Percentiles rank a stretch among this genome's conserved stretches.
Evolutionary conservation across 1,140 invertebrate species (phyloP).

Genomic region (Rhagoletis pomonella): DNA sequence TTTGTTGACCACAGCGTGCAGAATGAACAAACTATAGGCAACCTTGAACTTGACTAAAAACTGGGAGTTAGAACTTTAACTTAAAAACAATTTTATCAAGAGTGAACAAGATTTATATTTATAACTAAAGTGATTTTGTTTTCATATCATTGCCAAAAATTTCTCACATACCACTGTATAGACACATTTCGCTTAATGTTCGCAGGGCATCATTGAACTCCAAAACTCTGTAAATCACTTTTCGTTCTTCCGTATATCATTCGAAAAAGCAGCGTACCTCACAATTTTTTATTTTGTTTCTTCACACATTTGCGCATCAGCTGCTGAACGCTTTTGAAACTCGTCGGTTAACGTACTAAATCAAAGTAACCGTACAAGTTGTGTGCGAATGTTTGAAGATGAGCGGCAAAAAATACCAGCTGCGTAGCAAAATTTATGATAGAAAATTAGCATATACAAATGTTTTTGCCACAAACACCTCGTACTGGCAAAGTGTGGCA

Average conservation of each 20-base stretch:
- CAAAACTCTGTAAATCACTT: background rate
- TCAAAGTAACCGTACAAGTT: background rate
- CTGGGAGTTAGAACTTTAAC: background rate
- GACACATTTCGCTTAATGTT: background rate
- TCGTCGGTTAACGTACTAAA: background rate
- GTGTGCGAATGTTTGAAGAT: background rate
- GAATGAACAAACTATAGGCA: background rate
- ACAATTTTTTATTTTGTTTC: background rate
- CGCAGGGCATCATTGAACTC: conserved; percentile 13
- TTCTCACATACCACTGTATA: background rate
- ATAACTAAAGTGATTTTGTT: no score
- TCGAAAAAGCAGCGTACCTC: background rate
- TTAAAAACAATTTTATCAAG: background rate
- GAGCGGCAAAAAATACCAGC: background rate
- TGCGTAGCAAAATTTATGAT: conserved; percentile 1
- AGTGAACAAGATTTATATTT: no score
- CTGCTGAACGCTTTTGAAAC: background rate
- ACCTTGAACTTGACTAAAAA: background rate
- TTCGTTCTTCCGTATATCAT: conserved; percentile 15
- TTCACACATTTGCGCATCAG: background rate
- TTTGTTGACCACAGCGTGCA: background rate
- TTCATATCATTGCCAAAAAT: background rate
- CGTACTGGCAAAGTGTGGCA: no score
- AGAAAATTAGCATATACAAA: conserved; percentile 7
- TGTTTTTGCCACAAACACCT: background rate